Evolutionary conservation across 2,888 invertebrate species (phyloP), one percentile per base, ranked within the genome.

Genomic region (Stegana nigrithorax): DNA sequence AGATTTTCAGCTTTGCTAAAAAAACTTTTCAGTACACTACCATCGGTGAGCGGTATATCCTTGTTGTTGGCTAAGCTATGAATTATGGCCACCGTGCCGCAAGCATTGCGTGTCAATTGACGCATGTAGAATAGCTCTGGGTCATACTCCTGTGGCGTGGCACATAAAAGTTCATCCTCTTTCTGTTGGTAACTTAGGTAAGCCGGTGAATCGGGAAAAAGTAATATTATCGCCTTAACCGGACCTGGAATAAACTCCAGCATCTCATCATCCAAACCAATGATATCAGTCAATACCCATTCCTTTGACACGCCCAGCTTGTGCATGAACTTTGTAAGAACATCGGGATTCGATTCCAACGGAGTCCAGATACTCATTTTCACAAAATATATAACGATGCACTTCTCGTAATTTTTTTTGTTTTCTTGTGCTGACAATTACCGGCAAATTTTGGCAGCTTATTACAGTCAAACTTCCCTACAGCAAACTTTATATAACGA

Each of bases 81-180:
- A 62, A 99, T 92, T 39, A 99, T 88, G n/a, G 98, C 98, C 68
- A 98, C 91, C 4, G 98, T 97, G 32, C 98, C 98, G 87, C 98
- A 99, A 26, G 98, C 97, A 87, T 98, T 98, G 63, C 92, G 92
- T 56, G 97, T 91, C 61, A 91, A 91, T 85, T 98, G 97, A 78
- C 94, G 94, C 89, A 97, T 90, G 83, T 93, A 96, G 84, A 93
- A 97, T 53, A 97, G 86, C 73, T 91, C 89, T 7, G 88, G 87
- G 0, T 90, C 88, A 42, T 91, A 82, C 62, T 88, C 87, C 82
- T 92, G 91, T 3, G 72, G 68, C 2, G 89, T 89, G 58, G 89
- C 87, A 69, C 89, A 87, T 56, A 93, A 86, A 64, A 89, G 88
- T 42, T 87, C 88, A 80, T 92, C 90, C 84, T 93, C 90, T 70